Evolutionary conservation across 2,888 invertebrate genomes (phyloP).

Genomic region (Nephrotoma flavescens): DNA sequence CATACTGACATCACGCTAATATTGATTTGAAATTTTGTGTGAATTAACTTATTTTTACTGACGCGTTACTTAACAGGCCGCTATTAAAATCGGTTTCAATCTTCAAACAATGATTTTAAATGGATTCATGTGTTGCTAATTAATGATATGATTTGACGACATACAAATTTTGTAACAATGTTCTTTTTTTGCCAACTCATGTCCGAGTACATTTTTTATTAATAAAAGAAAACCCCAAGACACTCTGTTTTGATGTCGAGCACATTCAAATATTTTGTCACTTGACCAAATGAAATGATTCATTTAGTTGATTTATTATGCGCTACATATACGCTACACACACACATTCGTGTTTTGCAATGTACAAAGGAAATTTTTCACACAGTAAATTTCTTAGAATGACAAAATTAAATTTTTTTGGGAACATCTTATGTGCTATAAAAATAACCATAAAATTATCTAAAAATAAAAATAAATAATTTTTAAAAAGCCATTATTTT

Average conservation of each 20-base stretch:
- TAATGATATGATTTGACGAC: not conserved
- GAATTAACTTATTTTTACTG: too few relatives aligned
- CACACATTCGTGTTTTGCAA: not conserved
- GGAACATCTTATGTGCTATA: not conserved
- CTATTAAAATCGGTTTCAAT: too few relatives aligned
- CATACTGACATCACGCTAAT: too few relatives aligned
- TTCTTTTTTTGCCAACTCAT: not conserved
- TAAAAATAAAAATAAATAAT: not conserved
- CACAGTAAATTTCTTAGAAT: not conserved
- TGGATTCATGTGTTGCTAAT: not conserved
- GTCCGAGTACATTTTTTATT: not conserved
- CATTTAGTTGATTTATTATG: not conserved
- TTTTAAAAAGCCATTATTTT: not conserved
- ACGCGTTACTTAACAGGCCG: too few relatives aligned
- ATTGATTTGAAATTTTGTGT: too few relatives aligned
- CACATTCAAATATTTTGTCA: not conserved
- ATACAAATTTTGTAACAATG: not conserved
- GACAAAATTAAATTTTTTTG: not conserved
- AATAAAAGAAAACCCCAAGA: not conserved
- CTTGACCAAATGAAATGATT: not conserved
- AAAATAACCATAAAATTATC: not conserved
- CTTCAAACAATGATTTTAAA: too few relatives aligned
- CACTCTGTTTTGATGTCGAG: not conserved
- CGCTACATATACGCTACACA: not conserved
- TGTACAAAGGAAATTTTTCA: not conserved